Conservation (phyloP, 30 jellyfish, hydroid and myxozoan genomes). For the Aurelia sp. region DNA sequence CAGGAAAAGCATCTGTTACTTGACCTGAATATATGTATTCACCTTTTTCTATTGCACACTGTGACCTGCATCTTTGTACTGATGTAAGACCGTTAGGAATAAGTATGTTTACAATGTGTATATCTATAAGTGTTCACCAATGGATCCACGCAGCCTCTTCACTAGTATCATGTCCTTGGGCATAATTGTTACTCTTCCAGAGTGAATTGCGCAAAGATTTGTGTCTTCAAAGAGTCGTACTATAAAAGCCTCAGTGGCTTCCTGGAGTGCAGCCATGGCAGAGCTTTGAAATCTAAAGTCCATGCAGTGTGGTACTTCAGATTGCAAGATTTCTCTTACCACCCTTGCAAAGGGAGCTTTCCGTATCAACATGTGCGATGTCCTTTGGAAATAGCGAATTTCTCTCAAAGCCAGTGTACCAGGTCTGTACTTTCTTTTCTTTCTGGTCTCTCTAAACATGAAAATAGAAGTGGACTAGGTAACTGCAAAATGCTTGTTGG, state of each 20-base stretch:
- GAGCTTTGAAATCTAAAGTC: constrained; percentile 29
- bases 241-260: constrained; percentile 64
- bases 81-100: no score
- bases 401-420: constrained; percentile 54
- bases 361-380: constrained; percentile 37
- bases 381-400: constrained; percentile 53
- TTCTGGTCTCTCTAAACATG: no score
- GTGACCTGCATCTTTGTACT: no score
- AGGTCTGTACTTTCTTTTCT: constrained; percentile 27
- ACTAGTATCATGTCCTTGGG: constrained; percentile 67
- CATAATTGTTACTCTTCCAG: constrained; percentile 69
- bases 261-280: constrained; percentile 71
- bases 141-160: constrained; percentile 24
- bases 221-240: constrained; percentile 62
- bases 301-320: background rate
- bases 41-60: no score
- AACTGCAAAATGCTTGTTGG: no score
- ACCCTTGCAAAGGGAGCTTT: constrained; percentile 52
- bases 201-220: constrained; percentile 61
- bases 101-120: no score
- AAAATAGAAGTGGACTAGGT: no score
- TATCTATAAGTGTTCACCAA: background rate
- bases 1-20: no score
- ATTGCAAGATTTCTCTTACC: constrained; percentile 32
- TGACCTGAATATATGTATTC: no score